phyloP scores from a whole-genome alignment of 2,113 vertebrate species.

The Cricetomys ansorgei region DNA sequence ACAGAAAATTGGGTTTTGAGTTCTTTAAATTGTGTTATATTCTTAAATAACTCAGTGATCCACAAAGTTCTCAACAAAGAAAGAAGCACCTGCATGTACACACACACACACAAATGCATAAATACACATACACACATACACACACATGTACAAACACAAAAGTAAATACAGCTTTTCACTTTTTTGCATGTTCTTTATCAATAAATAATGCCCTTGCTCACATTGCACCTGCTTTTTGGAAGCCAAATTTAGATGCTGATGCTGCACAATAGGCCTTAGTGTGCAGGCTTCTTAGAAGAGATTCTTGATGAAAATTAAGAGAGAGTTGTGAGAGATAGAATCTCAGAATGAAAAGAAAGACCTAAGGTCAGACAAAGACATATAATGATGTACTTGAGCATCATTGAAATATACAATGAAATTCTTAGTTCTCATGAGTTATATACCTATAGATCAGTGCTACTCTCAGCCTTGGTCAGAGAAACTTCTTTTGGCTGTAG shows the following conservation, averaged over 20 bases:
- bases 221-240: background rate
- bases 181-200: slow-evolving; percentile 10
- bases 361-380: background rate
- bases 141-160: background rate
- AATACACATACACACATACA: background rate
- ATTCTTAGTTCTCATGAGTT: background rate
- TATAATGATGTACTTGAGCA: background rate
- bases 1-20: background rate
- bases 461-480: background rate
- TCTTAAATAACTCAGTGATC: slow-evolving; percentile 1
- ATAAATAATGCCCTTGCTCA: background rate
- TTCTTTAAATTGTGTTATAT: background rate
- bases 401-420: background rate
- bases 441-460: background rate
- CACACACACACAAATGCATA: background rate
- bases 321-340: background rate
- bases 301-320: background rate
- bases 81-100: background rate
- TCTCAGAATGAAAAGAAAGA: background rate
- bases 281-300: background rate
- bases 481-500: background rate
- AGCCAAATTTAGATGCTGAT: background rate
- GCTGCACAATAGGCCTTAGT: background rate
- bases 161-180: background rate
- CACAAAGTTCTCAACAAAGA: background rate